phyloP scores from a whole-genome alignment of 2,113 vertebrate species.

The Triplophysa tibetana region DNA sequence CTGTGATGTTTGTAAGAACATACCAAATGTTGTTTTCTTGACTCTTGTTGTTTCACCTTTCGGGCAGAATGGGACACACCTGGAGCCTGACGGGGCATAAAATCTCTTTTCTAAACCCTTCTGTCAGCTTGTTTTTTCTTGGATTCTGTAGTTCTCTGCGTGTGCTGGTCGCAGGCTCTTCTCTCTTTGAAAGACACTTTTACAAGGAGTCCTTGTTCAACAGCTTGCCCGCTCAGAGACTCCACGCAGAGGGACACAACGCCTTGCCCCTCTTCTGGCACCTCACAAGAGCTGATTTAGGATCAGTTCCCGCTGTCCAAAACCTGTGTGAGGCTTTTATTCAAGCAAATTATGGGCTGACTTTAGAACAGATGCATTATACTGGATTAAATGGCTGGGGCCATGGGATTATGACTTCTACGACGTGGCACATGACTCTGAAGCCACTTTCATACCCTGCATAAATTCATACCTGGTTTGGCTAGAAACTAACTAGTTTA shows the following conservation, averaged over 20 bases:
- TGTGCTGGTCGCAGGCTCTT: slow-evolving; percentile 41
- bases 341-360: not conserved
- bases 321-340: slow-evolving; percentile 21
- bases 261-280: slow-evolving; percentile 4
- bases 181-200: slow-evolving; percentile 42
- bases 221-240: slow-evolving; percentile 12
- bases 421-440: not conserved
- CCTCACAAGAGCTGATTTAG: not conserved
- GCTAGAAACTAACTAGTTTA: not conserved
- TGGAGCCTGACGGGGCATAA: not conserved
- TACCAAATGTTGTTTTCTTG: not conserved
- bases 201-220: slow-evolving; percentile 41
- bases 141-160: slow-evolving; percentile 31
- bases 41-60: not conserved
- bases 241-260: slow-evolving; percentile 39
- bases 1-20: too few species aligned
- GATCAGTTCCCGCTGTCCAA: slow-evolving; percentile 4
- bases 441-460: not conserved
- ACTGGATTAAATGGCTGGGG: not conserved
- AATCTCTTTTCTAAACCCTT: slow-evolving; percentile 33
- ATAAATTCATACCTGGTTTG: not conserved
- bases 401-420: slow-evolving; percentile 5
- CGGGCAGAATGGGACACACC: not conserved
- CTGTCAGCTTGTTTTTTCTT: slow-evolving; percentile 58
- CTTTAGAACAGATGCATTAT: not conserved